Base-by-base conservation (phyloP, 2,113 vertebrate genomes). In the Melospiza melodia region DNA sequence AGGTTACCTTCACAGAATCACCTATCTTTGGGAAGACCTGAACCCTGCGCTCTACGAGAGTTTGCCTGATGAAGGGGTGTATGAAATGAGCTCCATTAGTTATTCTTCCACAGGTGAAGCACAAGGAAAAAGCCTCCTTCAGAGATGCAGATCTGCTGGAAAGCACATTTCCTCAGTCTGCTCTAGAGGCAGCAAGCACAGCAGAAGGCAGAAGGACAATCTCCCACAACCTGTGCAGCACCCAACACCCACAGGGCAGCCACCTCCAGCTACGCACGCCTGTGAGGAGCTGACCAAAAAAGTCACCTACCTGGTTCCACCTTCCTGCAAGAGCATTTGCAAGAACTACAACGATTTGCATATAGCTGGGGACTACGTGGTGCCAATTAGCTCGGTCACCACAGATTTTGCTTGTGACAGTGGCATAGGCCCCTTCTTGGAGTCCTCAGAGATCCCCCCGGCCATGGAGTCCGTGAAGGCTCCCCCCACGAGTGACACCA, bases 331-430 rank as follows among this genome's bases (percentile, higher is more conserved):
- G 97, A 99, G 99, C 97, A 99, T 99, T 94, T 99, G 99, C 91
- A 98, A 99, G 91, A 98, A 99, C 97, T 99, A 99, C 97, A 99
- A 98, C 1, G 99, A 99, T 95, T 96, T 99, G 92, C 98, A 99
- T 28, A 99, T 99, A 44, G 99, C 98, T 3, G 99, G 99, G 4
- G 99, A 98, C 90, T 99, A 99, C 5, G 99, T 99, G 57, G 92
- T 99, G 96, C 99, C 99, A 4, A 98, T 99, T 51, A 96, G 97
- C 96, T 98, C 98, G 1, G 97, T 97, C 44, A 92, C 97, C 0
- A 98, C 98, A 15, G 98, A 98, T 73, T 98, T 98, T 66, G 95
- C 98, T 44, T 97, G 97, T 1, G 90, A 98, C 62, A 97, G 97
- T 9, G 98, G 98, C 65, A 96, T 96, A 6, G 98, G 98, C 3